A percentile compares a stretch with the other conserved stretches of the same genome.
These are phyloP conservation scores for Yponomeuta sedellus DNA, from an alignment of 2,888 invertebrate genomes.

Conservation along the genomic window DNA sequence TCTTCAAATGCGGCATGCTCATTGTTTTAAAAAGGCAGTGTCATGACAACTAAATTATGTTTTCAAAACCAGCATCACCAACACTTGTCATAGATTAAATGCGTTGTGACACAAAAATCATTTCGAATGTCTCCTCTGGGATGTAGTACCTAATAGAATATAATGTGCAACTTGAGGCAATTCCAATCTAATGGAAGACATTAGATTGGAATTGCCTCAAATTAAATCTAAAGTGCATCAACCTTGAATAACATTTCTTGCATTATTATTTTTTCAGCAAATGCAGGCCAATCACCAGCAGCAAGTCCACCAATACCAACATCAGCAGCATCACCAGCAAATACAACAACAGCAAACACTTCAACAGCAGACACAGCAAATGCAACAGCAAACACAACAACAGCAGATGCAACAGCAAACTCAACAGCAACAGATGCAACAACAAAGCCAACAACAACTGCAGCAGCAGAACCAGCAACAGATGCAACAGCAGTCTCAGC, in stretches of 20 bases:
- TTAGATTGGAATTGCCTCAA: no score
- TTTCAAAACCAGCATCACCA: no score
- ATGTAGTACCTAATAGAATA: no score
- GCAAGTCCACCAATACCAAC: constrained; percentile 37
- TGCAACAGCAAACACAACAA: constrained; percentile 55
- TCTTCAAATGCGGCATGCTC: no score
- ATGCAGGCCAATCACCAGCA: constrained; percentile 46
- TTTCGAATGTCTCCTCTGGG: no score
- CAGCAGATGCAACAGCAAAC: constrained; percentile 49
- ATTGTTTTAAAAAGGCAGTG: no score
- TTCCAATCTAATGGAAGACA: no score
- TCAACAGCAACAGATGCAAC: constrained; percentile 45
- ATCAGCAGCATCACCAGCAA: constrained; percentile 51
- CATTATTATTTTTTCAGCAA: constrained; percentile 33
- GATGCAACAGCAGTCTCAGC: constrained; percentile 56
- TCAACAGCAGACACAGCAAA: constrained; percentile 47
- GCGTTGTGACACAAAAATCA: no score
- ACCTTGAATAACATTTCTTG: not conserved
- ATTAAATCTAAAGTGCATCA: no score
- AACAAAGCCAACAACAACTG: constrained; percentile 43
- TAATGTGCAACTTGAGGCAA: no score
- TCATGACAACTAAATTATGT: no score
- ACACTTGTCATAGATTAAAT: no score
- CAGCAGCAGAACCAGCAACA: constrained; percentile 48
- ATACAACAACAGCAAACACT: constrained; percentile 48